Evolutionary conservation across 1,140 invertebrate genomes (phyloP).

Genomic region (Trissolcus basalis): DNA sequence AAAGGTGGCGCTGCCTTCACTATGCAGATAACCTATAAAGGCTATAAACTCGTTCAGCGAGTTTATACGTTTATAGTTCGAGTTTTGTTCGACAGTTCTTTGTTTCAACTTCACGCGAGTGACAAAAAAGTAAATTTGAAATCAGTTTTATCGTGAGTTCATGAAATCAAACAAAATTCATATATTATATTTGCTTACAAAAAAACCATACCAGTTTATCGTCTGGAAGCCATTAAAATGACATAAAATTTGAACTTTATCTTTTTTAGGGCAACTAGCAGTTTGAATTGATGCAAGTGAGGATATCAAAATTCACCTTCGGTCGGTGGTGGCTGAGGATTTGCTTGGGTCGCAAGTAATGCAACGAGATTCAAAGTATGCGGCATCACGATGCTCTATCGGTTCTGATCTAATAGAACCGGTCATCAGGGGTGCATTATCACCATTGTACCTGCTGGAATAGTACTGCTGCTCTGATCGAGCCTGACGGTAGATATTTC

Average conservation of each 20-base stretch:
- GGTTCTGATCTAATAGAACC: conserved; percentile 63
- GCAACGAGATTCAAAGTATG: conserved; percentile 70
- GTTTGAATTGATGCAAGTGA: conserved; percentile 2
- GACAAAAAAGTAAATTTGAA: too few species aligned
- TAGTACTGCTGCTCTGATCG: conserved; percentile 64
- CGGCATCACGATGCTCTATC: conserved; percentile 65
- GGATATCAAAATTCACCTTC: conserved; percentile 58
- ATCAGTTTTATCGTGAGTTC: too few species aligned
- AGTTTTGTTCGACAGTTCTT: too few species aligned
- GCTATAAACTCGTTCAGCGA: too few species aligned
- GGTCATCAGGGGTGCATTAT: conserved; percentile 61
- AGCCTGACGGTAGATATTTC: conserved; percentile 67
- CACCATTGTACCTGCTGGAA: conserved; percentile 62
- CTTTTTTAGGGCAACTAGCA: too few species aligned
- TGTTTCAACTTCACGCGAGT: too few species aligned
- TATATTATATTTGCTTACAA: too few species aligned
- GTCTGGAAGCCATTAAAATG: background rate
- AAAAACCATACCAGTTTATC: background rate
- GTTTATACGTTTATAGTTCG: too few species aligned
- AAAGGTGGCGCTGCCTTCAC: too few species aligned
- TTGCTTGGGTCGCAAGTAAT: conserved; percentile 69
- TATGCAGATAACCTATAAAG: too few species aligned
- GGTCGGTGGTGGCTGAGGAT: conserved; percentile 47
- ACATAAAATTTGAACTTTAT: too few species aligned
- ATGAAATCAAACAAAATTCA: too few species aligned